Evolutionary conservation across 2,113 vertebrate genomes (phyloP).

Genomic region (Corythornis madagascariensis): DNA sequence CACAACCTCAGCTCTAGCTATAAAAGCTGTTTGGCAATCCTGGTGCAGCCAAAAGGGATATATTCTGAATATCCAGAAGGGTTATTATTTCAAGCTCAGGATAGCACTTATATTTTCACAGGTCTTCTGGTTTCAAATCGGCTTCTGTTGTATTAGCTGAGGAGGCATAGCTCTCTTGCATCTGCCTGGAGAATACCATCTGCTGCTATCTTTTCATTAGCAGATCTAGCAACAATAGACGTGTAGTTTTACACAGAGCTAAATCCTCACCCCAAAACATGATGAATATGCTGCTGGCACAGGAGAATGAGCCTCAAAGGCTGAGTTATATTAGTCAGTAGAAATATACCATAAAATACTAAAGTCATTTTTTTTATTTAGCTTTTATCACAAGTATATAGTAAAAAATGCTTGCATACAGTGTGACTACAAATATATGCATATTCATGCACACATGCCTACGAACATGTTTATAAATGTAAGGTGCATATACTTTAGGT

Average conservation of each 20-base stretch:
- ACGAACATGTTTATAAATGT: not conserved
- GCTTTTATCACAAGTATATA: not conserved
- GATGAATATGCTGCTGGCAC: not conserved
- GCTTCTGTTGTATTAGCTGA: constrained; percentile 22
- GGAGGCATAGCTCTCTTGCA: not conserved
- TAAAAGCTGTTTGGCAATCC: not conserved
- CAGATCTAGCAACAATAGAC: not conserved
- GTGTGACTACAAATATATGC: not conserved
- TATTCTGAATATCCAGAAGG: constrained; percentile 15
- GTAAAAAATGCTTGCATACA: not conserved
- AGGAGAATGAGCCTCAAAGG: not conserved
- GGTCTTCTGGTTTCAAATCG: constrained; percentile 27
- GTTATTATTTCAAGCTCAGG: constrained; percentile 16
- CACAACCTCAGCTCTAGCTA: not conserved
- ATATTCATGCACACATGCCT: not conserved
- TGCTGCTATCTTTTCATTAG: constrained; percentile 40
- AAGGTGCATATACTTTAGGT: not conserved
- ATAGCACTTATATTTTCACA: constrained; percentile 18
- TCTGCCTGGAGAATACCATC: constrained; percentile 48
- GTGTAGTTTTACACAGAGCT: not conserved
- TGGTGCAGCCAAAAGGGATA: not conserved
- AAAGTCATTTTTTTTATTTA: not conserved
- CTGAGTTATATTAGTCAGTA: not conserved
- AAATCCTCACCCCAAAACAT: not conserved
- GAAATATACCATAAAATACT: not conserved